Evolutionary conservation across 2,113 vertebrate genomes (phyloP).

Genomic region (Opisthocomus hoazin): DNA sequence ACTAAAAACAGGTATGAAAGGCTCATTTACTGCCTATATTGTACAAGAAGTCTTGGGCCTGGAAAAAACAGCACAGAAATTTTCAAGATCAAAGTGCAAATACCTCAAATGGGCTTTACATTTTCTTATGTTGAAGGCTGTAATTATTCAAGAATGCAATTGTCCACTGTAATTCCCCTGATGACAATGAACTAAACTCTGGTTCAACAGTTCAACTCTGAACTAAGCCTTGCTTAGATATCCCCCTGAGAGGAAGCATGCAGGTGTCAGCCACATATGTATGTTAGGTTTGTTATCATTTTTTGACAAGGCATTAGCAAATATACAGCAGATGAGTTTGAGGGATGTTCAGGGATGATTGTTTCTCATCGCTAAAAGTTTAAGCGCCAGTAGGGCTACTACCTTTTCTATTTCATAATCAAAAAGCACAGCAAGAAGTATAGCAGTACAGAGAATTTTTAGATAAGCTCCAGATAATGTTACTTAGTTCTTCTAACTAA

Average conservation of each 20-base stretch:
- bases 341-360: background rate
- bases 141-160: background rate
- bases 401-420: background rate
- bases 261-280: background rate
- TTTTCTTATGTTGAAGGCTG: background rate
- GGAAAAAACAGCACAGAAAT: background rate
- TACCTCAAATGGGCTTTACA: background rate
- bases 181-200: background rate
- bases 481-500: background rate
- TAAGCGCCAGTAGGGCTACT: background rate
- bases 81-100: background rate
- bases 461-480: background rate
- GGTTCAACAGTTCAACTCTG: background rate
- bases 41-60: background rate
- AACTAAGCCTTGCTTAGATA: background rate
- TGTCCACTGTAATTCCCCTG: background rate
- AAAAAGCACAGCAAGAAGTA: background rate
- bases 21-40: background rate
- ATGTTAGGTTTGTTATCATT: background rate
- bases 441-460: background rate
- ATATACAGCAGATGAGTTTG: background rate
- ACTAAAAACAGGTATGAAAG: background rate
- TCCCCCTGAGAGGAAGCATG: background rate
- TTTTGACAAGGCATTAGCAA: background rate
- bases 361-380: background rate